phyloP scores from a whole-genome alignment of 1,140 invertebrate genomes.

The Hylaeus anthracinus region DNA sequence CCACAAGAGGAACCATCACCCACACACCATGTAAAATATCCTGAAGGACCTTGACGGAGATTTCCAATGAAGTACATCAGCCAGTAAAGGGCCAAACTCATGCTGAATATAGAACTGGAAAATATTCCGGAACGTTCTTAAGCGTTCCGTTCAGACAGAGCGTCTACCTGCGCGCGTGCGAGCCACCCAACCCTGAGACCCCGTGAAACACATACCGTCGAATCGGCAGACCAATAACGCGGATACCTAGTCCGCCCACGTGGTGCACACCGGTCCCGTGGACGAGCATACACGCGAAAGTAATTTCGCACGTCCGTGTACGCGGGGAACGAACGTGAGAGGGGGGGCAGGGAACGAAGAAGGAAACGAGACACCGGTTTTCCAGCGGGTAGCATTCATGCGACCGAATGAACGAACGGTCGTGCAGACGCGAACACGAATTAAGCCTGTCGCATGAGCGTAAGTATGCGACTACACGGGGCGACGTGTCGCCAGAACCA shows the following conservation, averaged over 20 bases:
- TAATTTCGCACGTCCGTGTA: conserved; percentile 41
- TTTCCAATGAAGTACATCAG: no score
- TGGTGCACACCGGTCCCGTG: not conserved
- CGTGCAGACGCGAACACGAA: conserved; percentile 31
- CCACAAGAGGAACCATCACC: no score
- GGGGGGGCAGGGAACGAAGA: conserved; percentile 10
- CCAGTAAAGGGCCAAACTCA: no score
- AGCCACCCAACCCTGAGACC: conserved; percentile 27
- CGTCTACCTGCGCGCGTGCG: not conserved
- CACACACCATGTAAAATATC: no score
- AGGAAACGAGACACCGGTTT: conserved; percentile 51
- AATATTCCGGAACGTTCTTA: not conserved
- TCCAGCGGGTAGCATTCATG: conserved; percentile 44
- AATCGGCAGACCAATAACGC: conserved; percentile 54
- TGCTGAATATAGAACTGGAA: not conserved
- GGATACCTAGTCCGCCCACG: conserved; percentile 64
- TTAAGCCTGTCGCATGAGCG: conserved; percentile 24
- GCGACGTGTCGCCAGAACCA: conserved; percentile 18
- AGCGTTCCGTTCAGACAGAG: not conserved
- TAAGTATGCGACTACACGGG: conserved; percentile 23
- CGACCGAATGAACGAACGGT: conserved; percentile 41
- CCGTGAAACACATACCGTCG: conserved; percentile 55
- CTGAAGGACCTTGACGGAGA: no score
- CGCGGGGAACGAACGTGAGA: not conserved
- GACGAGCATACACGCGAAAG: conserved; percentile 6